Conservation (phyloP, 2,888 invertebrate genomes). For the Cryptops parisi region DNA sequence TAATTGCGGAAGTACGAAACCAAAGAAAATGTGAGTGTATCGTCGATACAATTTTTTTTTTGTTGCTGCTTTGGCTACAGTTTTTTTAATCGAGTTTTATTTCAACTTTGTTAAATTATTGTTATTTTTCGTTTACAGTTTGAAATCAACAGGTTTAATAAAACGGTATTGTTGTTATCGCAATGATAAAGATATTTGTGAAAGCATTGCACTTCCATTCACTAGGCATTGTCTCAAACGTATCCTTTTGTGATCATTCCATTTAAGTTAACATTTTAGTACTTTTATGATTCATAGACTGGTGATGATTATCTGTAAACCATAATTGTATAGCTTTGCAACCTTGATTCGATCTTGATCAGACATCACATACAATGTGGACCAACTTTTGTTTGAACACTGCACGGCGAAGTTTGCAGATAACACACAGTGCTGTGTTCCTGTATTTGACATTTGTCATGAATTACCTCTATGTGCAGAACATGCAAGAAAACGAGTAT, state of each 20-base stretch:
- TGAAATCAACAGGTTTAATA: constrained; percentile 23
- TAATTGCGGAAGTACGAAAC: constrained; percentile 8
- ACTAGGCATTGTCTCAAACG: constrained; percentile 64
- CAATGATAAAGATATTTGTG: constrained; percentile 26
- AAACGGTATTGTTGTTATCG: constrained; percentile 25
- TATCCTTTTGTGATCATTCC: constrained; percentile 31
- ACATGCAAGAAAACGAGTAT: constrained; percentile 64
- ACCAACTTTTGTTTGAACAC: constrained; percentile 64
- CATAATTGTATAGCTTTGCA: neutral
- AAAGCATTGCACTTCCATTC: constrained; percentile 48
- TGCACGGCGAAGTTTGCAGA: constrained; percentile 61
- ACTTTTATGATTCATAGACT: too few relatives aligned
- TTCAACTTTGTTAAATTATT: neutral
- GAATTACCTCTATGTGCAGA: constrained; percentile 73
- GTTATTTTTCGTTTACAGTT: constrained; percentile 19
- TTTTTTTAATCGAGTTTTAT: constrained; percentile 2
- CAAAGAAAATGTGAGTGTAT: constrained; percentile 1
- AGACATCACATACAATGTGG: constrained; percentile 67
- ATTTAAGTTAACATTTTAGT: constrained; percentile 22
- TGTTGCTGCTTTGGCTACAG: too few relatives aligned
- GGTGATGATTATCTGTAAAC: neutral
- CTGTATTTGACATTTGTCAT: constrained; percentile 59
- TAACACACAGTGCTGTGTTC: constrained; percentile 60
- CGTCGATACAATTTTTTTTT: too few relatives aligned
- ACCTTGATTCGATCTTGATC: neutral